Percentiles rank a stretch among this genome's conserved stretches.
Conservation (phyloP, 2,888 invertebrate genomes). For the Caenorhabditis panamensis region DNA sequence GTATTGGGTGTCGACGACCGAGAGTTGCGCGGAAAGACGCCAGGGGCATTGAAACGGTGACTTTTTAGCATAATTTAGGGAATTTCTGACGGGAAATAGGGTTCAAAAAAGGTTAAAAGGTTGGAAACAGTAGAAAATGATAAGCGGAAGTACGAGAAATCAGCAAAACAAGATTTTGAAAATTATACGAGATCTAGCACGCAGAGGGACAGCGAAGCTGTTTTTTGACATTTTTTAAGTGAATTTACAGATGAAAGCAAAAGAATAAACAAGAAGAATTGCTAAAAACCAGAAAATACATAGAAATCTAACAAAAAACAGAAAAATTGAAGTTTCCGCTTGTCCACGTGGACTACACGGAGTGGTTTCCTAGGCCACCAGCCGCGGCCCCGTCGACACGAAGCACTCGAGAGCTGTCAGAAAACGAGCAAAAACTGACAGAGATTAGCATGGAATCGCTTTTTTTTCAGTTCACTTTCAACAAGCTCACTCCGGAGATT, state of each 20-base stretch:
- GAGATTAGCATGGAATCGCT: neutral
- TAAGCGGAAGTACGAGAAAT: neutral
- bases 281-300: neutral
- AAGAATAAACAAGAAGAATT: no score
- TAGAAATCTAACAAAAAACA: neutral
- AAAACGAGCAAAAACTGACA: neutral
- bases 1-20: conserved; percentile 69
- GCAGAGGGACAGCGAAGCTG: no score
- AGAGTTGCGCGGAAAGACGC: conserved; percentile 61
- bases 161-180: neutral
- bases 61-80: neutral
- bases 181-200: neutral
- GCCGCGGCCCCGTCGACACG: neutral
- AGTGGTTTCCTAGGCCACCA: neutral
- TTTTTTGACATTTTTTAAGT: no score
- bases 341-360: conserved; percentile 28
- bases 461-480: conserved; percentile 56
- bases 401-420: neutral
- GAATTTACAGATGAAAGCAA: no score
- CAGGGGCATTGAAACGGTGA: conserved; percentile 67
- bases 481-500: conserved; percentile 33
- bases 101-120: neutral
- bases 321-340: neutral
- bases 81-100: neutral
- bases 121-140: neutral